Evolutionary conservation across 2,797 vertebrate species (phyloP), one percentile per base, ranked within the genome.

Genomic region (Alcedo atthis): DNA sequence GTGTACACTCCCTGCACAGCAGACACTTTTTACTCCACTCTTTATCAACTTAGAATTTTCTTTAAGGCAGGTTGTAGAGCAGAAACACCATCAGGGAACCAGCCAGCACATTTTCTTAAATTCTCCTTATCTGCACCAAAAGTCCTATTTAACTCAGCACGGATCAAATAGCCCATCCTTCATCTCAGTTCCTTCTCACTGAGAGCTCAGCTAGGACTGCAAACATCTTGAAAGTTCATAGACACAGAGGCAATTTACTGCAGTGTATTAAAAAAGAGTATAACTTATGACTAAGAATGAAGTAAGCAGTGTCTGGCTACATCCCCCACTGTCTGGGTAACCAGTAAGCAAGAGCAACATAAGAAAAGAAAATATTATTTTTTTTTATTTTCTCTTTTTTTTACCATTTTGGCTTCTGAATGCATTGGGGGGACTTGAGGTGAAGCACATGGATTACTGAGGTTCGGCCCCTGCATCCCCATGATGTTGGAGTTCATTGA

Each of bases 371-470:
- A 32, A 32, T 22, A 68, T 35, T 32, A 24, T 17, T 37, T 32
- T 45, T 66, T 30, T 22, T 5, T 8, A 64, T 17, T 9, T 22
- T 58, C 57, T 64, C 30, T n/a, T 89, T 15, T 93, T 94, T 97
- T 99, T 98, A 99, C 99, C 99, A 99, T 98, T 98, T 99, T 99
- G 97, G 99, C 99, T 97, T 99, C 99, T 93, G 99, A 99, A 97
- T 99, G 99, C 99, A 99, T 99, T 96, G 98, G 98, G 94, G 99
- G 98, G 95, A 99, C 98, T 97, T 99, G 99, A 96, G 99, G 98
- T 96, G 99, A 99, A 96, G 99, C 98, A 93, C 99, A 99, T 5
- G 98, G 98, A 94, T 97, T 99, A 97, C 80, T 99, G 98, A 99
- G 99, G 96, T 98, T 96, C 43, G 99, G 98, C 84, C 98, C 98